These are phyloP conservation scores for Enteromius unitaeniatus DNA, from an alignment of 2,797 vertebrate genomes.

Conservation along the genomic window DNA sequence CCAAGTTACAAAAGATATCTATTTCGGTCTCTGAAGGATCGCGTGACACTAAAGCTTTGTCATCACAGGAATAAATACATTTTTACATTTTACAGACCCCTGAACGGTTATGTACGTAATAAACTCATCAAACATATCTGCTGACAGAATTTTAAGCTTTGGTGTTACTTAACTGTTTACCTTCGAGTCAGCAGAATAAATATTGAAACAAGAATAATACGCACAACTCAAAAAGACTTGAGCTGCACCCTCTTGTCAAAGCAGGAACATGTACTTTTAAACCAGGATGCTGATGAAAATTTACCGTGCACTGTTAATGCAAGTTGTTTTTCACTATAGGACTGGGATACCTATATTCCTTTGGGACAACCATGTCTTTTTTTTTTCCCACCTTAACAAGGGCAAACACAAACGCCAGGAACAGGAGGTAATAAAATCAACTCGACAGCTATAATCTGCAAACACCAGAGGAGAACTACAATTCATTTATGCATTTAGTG, in stretches of 20 bases:
- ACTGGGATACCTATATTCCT: not conserved
- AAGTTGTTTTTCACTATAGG: not conserved
- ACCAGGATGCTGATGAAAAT: not conserved
- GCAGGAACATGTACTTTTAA: constrained; percentile 5
- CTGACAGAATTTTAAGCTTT: not conserved
- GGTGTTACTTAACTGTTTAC: not conserved
- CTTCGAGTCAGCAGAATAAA: not conserved
- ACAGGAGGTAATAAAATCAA: not conserved
- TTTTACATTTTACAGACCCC: not conserved
- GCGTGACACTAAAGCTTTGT: not conserved
- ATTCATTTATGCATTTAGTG: not conserved
- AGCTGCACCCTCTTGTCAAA: constrained; percentile 31
- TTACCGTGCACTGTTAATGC: not conserved
- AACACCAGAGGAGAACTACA: not conserved
- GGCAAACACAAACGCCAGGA: constrained; percentile 12
- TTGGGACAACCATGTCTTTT: not conserved
- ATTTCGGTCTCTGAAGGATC: not conserved
- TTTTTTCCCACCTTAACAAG: not conserved
- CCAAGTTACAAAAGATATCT: not conserved
- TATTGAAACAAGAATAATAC: not conserved
- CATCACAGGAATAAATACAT: not conserved
- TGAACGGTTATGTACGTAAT: not conserved
- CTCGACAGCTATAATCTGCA: not conserved
- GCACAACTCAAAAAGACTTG: not conserved
- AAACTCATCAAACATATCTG: not conserved